These are phyloP conservation scores for Calyptomena viridis DNA, from an alignment of 2,113 vertebrate species.

Conservation along the genomic window DNA sequence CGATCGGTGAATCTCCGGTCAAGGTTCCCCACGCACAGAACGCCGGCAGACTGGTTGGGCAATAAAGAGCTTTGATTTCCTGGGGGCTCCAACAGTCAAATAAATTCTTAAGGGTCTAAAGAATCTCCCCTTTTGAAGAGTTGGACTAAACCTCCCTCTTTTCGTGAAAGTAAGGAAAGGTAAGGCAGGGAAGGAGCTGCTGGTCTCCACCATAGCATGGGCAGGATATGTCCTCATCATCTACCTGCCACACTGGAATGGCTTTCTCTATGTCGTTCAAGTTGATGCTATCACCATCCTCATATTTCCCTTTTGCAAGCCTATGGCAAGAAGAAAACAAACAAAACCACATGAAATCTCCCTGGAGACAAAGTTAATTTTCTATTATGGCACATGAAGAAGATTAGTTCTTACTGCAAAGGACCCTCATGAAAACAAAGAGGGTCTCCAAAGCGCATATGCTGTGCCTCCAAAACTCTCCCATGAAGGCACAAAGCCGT, in stretches of 20 bases:
- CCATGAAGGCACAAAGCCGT: rapidly evolving
- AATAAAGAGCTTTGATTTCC: no score
- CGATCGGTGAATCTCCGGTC: no score
- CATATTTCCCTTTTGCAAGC: constrained; percentile 86
- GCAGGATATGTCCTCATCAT: background rate
- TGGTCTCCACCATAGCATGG: rapidly evolving
- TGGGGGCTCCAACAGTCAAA: no score
- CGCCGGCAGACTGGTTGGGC: no score
- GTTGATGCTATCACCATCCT: constrained; percentile 88
- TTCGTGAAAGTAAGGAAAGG: background rate
- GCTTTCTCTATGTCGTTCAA: constrained; percentile 93
- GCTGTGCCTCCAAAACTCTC: background rate
- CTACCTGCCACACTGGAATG: constrained; percentile 86
- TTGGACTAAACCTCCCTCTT: no score
- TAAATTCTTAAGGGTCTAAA: no score
- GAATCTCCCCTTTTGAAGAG: no score
- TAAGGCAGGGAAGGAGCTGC: background rate
- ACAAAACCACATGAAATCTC: background rate
- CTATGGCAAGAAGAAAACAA: constrained; percentile 66
- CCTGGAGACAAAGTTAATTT: background rate
- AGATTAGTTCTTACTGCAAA: background rate
- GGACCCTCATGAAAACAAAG: background rate
- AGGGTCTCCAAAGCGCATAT: background rate
- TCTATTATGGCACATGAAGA: background rate
- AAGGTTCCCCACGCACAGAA: no score